These are phyloP conservation scores for Charadrius vociferus DNA, from an alignment of 2,113 vertebrate genomes.

Conservation along the genomic window DNA sequence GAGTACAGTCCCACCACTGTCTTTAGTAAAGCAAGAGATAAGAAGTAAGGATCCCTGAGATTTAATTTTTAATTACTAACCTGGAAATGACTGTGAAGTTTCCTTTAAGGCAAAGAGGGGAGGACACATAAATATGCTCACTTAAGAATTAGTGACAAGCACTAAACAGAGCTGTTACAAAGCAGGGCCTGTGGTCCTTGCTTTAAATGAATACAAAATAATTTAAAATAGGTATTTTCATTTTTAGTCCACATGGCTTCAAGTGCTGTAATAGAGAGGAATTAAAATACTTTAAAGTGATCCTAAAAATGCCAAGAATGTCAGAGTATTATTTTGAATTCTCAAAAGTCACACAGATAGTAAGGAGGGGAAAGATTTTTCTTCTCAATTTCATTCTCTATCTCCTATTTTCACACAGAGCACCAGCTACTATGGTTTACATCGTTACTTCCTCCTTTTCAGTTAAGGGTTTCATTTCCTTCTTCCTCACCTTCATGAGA, in stretches of 20 bases:
- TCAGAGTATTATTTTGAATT: background rate
- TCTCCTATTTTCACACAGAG: background rate
- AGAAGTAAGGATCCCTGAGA: background rate
- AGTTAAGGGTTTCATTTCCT: background rate
- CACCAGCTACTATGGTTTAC: background rate
- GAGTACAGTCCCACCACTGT: background rate
- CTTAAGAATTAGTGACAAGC: background rate
- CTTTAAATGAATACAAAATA: background rate
- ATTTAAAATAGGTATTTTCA: background rate
- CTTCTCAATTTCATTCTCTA: background rate
- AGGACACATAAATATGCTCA: background rate
- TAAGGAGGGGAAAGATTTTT: background rate
- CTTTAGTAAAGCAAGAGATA: background rate
- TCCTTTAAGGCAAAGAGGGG: background rate
- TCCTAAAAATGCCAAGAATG: background rate
- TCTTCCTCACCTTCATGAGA: background rate
- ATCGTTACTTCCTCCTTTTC: background rate
- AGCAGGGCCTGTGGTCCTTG: background rate
- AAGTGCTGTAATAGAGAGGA: background rate
- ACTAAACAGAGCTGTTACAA: background rate
- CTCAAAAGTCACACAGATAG: background rate
- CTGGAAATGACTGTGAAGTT: background rate
- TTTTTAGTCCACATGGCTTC: background rate
- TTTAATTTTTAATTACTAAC: background rate
- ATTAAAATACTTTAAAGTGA: background rate